Evolutionary conservation across 1,140 invertebrate genomes (phyloP), one percentile per base, ranked within the genome.

Genomic region (Drosophila neocordata): DNA sequence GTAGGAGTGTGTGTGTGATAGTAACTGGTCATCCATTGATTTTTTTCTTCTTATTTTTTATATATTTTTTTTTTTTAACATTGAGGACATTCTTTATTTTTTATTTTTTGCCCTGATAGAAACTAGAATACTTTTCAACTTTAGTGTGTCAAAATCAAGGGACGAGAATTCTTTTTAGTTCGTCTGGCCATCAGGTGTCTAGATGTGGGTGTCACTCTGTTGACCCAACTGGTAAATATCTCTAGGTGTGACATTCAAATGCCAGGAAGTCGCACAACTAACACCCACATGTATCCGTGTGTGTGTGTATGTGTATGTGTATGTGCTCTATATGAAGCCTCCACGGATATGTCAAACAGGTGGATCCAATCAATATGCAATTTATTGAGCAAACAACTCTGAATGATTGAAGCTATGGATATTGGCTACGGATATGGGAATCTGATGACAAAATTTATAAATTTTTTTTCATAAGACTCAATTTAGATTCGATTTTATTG

Each of bases 311-410:
- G 7, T 20, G 7, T 2, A 15, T 20, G 6, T 44, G 13, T 44
- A 13, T 6, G 6, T 44, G 13, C 8, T 6, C 1, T 31, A 31
- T 31, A 31, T 31, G 27, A 31, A 31, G 41, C 8, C 41, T 48
- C 41, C 15, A 48, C 18, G 41, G 41, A 48, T 48, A 11, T 48
- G 41, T 48, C 41, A 11, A 48, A 48, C 41, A 48, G 41, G 41
- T 48, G 15, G 41, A 48, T 48, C 41, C 41, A 48, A 48, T 48
- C 41, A 48, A 48, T 48, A 48, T 48, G 41, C 41, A 48, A 48
- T 48, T 48, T 48, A 48, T 48, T 48, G 41, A 48, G 41, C 41
- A 48, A 48, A 48, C 41, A 48, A 15, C 41, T 48, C 9, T 48
- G 15, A 11, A 20, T 48, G 41, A 48, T 48, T 48, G 15, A 6